Evolutionary conservation across 2,888 invertebrate species (phyloP), one percentile per base, ranked within the genome.

Genomic region (Selenia dentaria): DNA sequence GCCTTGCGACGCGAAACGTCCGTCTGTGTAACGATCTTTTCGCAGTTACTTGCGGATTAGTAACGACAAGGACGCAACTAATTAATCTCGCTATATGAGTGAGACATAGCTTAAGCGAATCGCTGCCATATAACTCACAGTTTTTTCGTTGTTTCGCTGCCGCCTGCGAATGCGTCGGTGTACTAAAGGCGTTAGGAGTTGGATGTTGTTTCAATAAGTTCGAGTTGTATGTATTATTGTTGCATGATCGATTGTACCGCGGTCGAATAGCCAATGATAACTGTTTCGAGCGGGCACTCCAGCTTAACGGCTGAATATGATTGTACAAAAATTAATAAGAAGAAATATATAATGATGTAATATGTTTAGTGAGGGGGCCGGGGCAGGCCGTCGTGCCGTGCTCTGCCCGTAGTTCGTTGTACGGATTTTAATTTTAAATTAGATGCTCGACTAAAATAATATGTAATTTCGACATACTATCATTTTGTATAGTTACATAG

Each of bases 401-500:
- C 63, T 71, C 66, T 70, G 69, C 61, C 62, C 67, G 79, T 83
- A 83, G 83, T 74, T 78, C 75, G 82, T 83, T 79, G 82, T 85
- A 79, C 80, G 74, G 78, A 79, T 71, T 75, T 83, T 81, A 79
- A 70, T 74, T 86, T 87, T 75, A 64, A 76, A 80, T 79, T 88
- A 89, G 89, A 83, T 73, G 87, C 88, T 86, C 83, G 79, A 82
- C 80, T 81, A 79, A 75, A 83, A 80, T 22, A 22, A 22, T 79
- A 75, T 85, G 87, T 88, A 82, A 84, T 84, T 85, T 88, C 67
- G 83, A 81, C 84, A 84, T 86, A 83, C 86, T 87, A 85, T 87
- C 87, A 83, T 88, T 88, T 88, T 89, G 89, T 90, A 90, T 90
- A 89, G 88, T 83, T 83, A 86, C 85, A 86, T 90, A 90, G 89